These are phyloP conservation scores for Rhinophrynus dorsalis DNA, from an alignment of 2,797 vertebrate species.

Conservation along the genomic window DNA sequence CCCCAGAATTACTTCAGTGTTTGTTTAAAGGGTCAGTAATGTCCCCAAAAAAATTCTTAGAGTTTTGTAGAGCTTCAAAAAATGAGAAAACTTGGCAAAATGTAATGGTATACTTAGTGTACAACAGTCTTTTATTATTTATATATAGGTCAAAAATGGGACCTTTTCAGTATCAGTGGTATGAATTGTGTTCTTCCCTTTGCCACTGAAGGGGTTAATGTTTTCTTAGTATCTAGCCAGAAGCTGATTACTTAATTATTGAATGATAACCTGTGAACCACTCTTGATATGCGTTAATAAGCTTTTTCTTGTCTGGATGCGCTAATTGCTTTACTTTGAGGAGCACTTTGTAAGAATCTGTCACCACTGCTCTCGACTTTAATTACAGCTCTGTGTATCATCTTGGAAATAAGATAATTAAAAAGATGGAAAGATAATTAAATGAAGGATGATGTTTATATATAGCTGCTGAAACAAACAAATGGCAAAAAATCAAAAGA, in stretches of 20 bases:
- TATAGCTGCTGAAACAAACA: neutral
- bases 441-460: constrained; percentile 19
- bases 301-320: constrained; percentile 22
- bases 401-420: constrained; percentile 47
- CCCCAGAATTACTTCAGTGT: too few species aligned
- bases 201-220: neutral
- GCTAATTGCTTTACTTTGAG: constrained; percentile 32
- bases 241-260: constrained; percentile 36
- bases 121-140: too few species aligned
- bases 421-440: constrained; percentile 14
- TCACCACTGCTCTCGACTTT: constrained; percentile 28
- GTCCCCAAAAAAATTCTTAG: too few species aligned
- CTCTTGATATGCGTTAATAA: constrained; percentile 52
- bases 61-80: too few species aligned
- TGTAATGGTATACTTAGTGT: too few species aligned
- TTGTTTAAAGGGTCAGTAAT: too few species aligned
- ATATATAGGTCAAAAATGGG: too few species aligned
- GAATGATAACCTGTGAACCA: constrained; percentile 26
- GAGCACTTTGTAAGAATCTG: constrained; percentile 33
- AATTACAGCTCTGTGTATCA: constrained; percentile 20
- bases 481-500: neutral
- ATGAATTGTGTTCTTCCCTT: neutral
- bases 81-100: too few species aligned
- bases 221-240: neutral
- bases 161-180: neutral